Conservation (phyloP, 1,140 invertebrate species). For the Drusus annulatus region DNA sequence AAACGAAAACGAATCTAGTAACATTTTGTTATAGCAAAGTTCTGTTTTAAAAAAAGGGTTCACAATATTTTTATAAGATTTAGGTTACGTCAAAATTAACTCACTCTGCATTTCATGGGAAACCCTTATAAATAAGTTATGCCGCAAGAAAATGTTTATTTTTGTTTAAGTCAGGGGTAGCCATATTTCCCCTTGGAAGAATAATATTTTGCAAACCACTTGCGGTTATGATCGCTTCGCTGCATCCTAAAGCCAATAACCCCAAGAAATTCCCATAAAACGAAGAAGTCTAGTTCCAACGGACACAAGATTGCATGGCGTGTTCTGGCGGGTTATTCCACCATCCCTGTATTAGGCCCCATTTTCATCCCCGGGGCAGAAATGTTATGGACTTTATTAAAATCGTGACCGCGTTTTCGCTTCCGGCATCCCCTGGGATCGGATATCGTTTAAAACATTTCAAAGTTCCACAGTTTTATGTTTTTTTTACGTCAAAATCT, state of each 20-base stretch:
- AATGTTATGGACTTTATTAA: slow-evolving; percentile 5
- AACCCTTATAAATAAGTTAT: no score
- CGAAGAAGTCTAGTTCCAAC: background rate
- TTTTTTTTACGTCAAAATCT: no score
- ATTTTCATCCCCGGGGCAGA: background rate
- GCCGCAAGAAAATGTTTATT: no score
- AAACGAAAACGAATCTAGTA: no score
- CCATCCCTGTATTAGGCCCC: background rate
- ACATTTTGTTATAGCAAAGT: no score
- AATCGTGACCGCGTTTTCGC: slow-evolving; percentile 5
- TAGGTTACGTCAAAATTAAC: no score
- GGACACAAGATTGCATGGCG: slow-evolving; percentile 6
- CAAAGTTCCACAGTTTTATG: background rate
- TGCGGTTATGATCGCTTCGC: background rate
- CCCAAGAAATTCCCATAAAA: background rate
- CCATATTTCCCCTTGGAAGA: background rate
- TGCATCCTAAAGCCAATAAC: background rate
- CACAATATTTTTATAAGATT: no score
- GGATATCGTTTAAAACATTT: background rate
- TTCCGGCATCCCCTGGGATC: background rate
- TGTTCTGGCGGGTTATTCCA: background rate
- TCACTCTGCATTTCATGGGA: no score
- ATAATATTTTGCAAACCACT: no score
- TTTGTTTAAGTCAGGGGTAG: background rate
- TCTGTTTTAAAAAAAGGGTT: no score